Percentiles rank a stretch among this genome's conserved stretches.
phyloP scores from a whole-genome alignment of 2,797 vertebrate genomes.

The Leptoclinus maculatus region DNA sequence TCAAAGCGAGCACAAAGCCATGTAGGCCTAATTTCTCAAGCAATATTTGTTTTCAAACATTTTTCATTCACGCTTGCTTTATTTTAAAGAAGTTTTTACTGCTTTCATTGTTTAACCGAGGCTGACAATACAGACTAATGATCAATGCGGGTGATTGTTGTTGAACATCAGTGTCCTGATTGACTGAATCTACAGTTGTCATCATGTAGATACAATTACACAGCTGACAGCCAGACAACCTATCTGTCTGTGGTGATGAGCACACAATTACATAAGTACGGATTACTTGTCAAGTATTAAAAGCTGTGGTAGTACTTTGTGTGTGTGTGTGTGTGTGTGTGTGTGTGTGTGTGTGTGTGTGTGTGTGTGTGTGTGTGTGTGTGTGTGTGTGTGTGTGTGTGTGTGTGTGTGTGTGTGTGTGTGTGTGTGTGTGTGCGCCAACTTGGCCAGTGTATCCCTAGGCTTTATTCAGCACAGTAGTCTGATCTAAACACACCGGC shows the following conservation, averaged over 20 bases:
- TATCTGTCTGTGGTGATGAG: conserved; percentile 52
- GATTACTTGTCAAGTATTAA: conserved; percentile 60
- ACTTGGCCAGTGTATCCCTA: conserved; percentile 56
- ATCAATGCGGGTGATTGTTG: conserved; percentile 44
- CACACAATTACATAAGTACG: conserved; percentile 55
- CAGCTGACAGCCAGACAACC: conserved; percentile 55
- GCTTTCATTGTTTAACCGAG: conserved; percentile 22
- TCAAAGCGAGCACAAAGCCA: conserved; percentile 19
- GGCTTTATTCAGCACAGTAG: conserved; percentile 56
- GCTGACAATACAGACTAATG: conserved; percentile 43
- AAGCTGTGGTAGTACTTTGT: conserved; percentile 25
- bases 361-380: no score
- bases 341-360: conserved; percentile 44
- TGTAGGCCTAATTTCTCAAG: neutral
- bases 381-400: conserved; percentile 26
- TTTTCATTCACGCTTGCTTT: conserved; percentile 12
- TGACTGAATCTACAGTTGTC: conserved; percentile 47
- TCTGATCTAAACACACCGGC: conserved; percentile 63
- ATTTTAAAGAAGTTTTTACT: conserved; percentile 3
- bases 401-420: conserved; percentile 29
- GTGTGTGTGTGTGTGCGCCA: conserved; percentile 40
- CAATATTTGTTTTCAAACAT: neutral
- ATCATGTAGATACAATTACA: conserved; percentile 42
- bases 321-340: conserved; percentile 36
- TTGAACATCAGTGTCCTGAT: conserved; percentile 42